These are phyloP conservation scores for Harmothoe impar DNA, from an alignment of 2,888 invertebrate genomes.

Conservation along the genomic window DNA sequence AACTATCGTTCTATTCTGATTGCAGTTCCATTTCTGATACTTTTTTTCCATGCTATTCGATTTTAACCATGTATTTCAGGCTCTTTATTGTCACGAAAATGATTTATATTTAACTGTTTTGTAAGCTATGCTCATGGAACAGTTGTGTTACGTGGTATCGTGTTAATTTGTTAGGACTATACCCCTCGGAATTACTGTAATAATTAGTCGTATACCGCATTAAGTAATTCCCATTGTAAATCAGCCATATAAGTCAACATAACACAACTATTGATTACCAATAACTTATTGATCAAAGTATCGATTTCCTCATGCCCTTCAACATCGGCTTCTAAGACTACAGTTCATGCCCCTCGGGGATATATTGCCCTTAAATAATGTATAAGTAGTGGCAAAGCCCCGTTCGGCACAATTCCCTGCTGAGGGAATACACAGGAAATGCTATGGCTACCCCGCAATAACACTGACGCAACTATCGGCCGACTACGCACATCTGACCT, in stretches of 20 bases:
- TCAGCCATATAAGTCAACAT: not conserved
- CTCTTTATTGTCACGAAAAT: too few species aligned
- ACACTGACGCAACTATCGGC: not conserved
- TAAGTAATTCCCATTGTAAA: too few species aligned
- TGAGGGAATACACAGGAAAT: constrained; percentile 10
- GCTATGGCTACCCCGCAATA: not conserved
- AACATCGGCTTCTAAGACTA: not conserved
- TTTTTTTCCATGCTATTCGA: too few species aligned
- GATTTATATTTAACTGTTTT: too few species aligned
- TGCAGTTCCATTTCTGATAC: too few species aligned
- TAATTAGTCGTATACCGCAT: too few species aligned
- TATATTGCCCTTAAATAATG: not conserved
- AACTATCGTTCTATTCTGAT: too few species aligned
- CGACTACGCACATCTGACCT: not conserved
- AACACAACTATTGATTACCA: not conserved
- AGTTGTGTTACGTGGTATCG: too few species aligned
- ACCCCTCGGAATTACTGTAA: too few species aligned
- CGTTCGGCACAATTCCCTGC: not conserved
- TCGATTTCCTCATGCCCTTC: not conserved
- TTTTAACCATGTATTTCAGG: too few species aligned
- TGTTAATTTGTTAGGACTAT: too few species aligned
- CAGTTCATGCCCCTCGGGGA: not conserved
- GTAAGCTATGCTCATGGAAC: too few species aligned
- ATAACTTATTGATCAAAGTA: not conserved
- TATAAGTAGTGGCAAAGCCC: not conserved